Conservation (phyloP, 2,888 invertebrate genomes). For the Cordylochernes scorpioides region DNA sequence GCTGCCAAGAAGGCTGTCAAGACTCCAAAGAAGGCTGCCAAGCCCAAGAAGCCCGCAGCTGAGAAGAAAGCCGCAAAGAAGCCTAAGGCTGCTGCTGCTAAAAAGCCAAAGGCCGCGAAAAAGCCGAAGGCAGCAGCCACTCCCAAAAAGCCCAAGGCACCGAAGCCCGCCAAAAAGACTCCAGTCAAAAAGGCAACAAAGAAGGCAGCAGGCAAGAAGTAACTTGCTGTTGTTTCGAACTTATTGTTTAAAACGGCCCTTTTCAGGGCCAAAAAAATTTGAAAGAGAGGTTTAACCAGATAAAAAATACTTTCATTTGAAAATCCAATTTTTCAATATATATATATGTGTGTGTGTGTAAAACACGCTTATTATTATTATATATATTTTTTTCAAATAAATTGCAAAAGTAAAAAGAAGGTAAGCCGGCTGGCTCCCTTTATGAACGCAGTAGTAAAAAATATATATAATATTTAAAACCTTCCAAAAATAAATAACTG, state of each 20-base stretch:
- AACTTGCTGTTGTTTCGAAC: neutral
- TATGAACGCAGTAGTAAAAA: no score
- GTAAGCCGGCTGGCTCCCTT: no score
- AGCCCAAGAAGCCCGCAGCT: conserved; percentile 8
- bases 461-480: no score
- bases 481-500: no score
- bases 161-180: conserved; percentile 6
- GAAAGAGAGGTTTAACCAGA: neutral
- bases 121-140: conserved; percentile 2
- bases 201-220: conserved; percentile 3
- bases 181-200: conserved; percentile 7
- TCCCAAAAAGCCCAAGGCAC: conserved; percentile 4
- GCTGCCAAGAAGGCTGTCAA: conserved; percentile 3
- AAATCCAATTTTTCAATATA: no score
- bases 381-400: no score
- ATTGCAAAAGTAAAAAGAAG: no score
- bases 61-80: conserved; percentile 8
- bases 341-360: no score
- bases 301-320: no score
- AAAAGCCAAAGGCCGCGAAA: conserved; percentile 6
- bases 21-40: conserved; percentile 4
- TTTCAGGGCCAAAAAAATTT: neutral
- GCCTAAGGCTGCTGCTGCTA: conserved; percentile 6
- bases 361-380: no score
- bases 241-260: neutral